A percentile compares a stretch with the other conserved stretches of the same genome.
phyloP scores from a whole-genome alignment of 2,888 invertebrate species.

The Mamestra brassicae region DNA sequence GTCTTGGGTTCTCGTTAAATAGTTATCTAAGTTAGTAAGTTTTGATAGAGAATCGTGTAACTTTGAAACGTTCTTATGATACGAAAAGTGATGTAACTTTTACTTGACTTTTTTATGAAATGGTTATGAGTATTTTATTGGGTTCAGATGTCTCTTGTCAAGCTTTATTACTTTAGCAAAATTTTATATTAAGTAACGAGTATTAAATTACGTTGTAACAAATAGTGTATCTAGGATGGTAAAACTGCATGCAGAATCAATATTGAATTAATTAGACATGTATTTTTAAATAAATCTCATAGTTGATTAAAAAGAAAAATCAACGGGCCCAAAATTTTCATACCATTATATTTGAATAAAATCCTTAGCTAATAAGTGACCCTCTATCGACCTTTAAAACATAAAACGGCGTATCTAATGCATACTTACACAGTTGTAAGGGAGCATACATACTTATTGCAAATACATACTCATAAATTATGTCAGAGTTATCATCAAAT shows the following conservation, averaged over 20 bases:
- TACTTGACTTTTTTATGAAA: conserved; percentile 44
- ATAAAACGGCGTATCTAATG: conserved; percentile 55
- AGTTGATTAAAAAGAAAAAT: not conserved
- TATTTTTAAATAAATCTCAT: not conserved
- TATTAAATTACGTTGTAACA: not conserved
- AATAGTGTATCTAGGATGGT: not conserved
- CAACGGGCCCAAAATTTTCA: not conserved
- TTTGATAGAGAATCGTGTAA: conserved; percentile 49
- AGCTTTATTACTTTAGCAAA: not conserved
- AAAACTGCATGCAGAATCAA: not conserved
- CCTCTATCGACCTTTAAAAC: conserved; percentile 55
- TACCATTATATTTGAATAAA: not conserved
- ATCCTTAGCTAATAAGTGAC: conserved; percentile 14
- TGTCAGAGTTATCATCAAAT: not conserved
- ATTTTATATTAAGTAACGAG: not conserved
- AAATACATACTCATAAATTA: not conserved
- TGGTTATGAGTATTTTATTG: conserved; percentile 32
- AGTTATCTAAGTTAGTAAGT: conserved; percentile 51
- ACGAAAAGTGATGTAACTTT: conserved; percentile 49
- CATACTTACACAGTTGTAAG: conserved; percentile 38
- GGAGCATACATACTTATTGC: conserved; percentile 36
- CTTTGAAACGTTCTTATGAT: conserved; percentile 44
- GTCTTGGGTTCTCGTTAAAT: conserved; percentile 36
- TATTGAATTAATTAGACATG: not conserved
- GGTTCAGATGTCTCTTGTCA: conserved; percentile 5